Percentiles rank a stretch among this genome's conserved stretches.
Evolutionary conservation across 2,888 invertebrate species (phyloP).

Genomic region (Globia sparganii): DNA sequence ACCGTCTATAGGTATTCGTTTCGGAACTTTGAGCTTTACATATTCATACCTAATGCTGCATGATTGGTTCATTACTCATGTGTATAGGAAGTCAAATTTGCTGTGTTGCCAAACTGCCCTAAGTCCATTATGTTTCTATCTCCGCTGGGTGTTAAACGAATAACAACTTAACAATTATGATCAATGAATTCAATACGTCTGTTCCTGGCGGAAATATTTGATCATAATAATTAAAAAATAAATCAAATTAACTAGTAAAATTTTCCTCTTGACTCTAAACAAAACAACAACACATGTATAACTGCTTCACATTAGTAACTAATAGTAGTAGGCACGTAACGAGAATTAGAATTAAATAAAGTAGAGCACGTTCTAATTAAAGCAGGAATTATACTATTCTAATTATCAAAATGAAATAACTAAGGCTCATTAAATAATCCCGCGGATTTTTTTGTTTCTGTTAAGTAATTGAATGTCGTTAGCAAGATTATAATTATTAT

Average conservation of each 20-base stretch:
- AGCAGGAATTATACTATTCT: slow-evolving; percentile 36
- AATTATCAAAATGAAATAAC: slow-evolving; percentile 58
- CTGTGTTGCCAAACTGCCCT: neutral
- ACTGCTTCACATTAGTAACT: slow-evolving; percentile 2
- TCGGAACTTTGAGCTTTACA: neutral
- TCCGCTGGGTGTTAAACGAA: neutral
- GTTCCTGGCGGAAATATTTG: slow-evolving; percentile 3
- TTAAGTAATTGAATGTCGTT: slow-evolving; percentile 54
- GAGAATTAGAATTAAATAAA: slow-evolving; percentile 47
- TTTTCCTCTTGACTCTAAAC: slow-evolving; percentile 15
- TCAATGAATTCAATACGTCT: slow-evolving; percentile 20
- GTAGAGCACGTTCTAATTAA: slow-evolving; percentile 48
- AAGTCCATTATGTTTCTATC: neutral
- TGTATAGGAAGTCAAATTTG: neutral
- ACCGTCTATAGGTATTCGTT: neutral
- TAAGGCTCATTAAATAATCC: slow-evolving; percentile 41
- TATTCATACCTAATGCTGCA: neutral
- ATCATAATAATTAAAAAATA: slow-evolving; percentile 22
- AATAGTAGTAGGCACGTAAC: slow-evolving; percentile 12
- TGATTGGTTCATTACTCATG: neutral
- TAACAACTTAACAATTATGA: slow-evolving; percentile 13
- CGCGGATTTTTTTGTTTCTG: slow-evolving; percentile 47
- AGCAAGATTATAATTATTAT: slow-evolving; percentile 41
- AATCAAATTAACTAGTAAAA: slow-evolving; percentile 10
- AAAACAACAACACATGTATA: slow-evolving; percentile 1